Base-by-base conservation (phyloP, 2,113 vertebrate species). In the Cottus gobio region DNA sequence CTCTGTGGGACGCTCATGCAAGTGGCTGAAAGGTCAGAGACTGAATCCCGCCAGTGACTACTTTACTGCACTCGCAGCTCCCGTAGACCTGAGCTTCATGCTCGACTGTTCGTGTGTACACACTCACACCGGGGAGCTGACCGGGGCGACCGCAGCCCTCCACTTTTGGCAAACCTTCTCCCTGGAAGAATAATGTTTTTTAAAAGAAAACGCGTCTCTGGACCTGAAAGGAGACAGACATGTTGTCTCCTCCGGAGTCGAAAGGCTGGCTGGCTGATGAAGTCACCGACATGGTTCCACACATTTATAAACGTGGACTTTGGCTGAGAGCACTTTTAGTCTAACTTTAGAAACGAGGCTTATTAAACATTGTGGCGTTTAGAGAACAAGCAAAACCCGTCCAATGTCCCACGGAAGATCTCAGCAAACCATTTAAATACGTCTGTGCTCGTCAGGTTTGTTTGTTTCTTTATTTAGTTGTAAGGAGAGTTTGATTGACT, bases 151-250 rank as follows among this genome's bases (percentile, higher is more conserved):
- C 83, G 11, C 80, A 79, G 76, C 58, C 72, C 75, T 82, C 71
- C 75, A 73, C 65, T 77, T 48, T 44, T 85, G 84, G 80, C 77
- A 82, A 72, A 77, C 46, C 2, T 22, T 48, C 68, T 54, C 71
- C 56, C 37, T 37, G 62, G 37, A 79, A 75, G 77, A 84, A 90
- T 67, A 87, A 11, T 39, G 3, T 39, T 39, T 39, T 39, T 34
- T 34, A 34, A 34, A n/a, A n/a, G n/a, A n/a, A 34, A 34, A 80
- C 46, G 30, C 18, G 28, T 66, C 46, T 52, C 39, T 82, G 73
- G 75, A 84, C 69, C 42, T 76, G 80, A 78, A 72, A 61, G 84
- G 79, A 90, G 80, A 81, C 91, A 84, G 87, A 88, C 91, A 89
- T 46, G 64, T 71, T 39, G 87, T 85, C 89, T 87, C 85, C 82